Evolutionary conservation across 2,797 vertebrate genomes (phyloP).

Genomic region (Leptoclinus maculatus): DNA sequence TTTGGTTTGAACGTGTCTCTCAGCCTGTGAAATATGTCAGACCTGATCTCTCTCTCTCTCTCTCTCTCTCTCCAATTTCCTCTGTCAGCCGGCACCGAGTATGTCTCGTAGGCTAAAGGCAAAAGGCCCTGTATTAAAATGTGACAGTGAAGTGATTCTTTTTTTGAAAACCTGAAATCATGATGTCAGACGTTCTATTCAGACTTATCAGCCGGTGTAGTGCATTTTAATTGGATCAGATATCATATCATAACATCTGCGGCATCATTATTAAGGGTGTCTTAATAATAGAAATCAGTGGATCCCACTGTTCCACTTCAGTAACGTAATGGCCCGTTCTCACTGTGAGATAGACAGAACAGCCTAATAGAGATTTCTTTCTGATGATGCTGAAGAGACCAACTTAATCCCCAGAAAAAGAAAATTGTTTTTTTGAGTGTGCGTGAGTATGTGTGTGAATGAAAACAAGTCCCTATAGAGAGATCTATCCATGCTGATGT

Average conservation of each 20-base stretch:
- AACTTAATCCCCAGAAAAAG: constrained; percentile 63
- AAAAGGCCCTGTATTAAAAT: constrained; percentile 29
- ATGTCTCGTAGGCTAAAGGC: constrained; percentile 12
- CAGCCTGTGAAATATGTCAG: constrained; percentile 47
- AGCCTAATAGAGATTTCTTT: constrained; percentile 67
- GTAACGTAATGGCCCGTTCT: constrained; percentile 57
- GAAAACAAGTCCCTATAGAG: constrained; percentile 7
- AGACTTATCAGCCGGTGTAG: constrained; percentile 28
- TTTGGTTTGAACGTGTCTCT: constrained; percentile 30
- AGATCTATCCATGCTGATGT: constrained; percentile 23
- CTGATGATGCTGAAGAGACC: constrained; percentile 67
- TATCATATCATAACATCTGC: constrained; percentile 52
- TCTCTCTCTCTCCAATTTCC: constrained; percentile 46
- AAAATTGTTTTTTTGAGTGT: constrained; percentile 55
- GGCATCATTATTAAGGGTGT: constrained; percentile 62
- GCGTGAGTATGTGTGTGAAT: constrained; percentile 18
- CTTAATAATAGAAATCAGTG: constrained; percentile 44
- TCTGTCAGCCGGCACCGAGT: constrained; percentile 22
- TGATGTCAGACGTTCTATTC: constrained; percentile 42
- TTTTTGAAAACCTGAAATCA: constrained; percentile 44
- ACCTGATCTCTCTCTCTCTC: constrained; percentile 46
- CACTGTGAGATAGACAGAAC: constrained; percentile 50
- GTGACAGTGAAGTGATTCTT: constrained; percentile 32
- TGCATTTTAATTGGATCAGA: constrained; percentile 70
- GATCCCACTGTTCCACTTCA: constrained; percentile 70